A percentile compares a stretch with the other conserved stretches of the same genome.
Conservation (phyloP, 2,113 vertebrate species). For the Cryptotis parvus region DNA sequence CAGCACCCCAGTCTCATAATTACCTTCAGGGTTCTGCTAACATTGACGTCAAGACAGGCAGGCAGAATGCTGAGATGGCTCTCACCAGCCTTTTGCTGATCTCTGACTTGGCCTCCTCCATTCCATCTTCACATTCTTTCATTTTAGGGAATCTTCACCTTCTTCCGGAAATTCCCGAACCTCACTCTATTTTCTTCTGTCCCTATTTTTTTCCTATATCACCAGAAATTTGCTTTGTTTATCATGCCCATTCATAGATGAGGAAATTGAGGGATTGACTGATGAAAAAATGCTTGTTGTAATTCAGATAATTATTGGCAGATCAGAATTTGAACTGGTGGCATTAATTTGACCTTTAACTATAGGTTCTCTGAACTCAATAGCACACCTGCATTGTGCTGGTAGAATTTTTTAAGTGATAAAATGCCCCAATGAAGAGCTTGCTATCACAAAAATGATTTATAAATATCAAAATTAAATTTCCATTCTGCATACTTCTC, state of each 20-base stretch:
- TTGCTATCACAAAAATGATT: slow-evolving; percentile 6
- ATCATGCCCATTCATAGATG: neutral
- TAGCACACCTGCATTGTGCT: neutral
- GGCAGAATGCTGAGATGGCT: no score
- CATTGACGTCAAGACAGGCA: no score
- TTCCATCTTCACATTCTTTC: no score
- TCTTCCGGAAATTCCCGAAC: no score
- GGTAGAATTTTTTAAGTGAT: neutral
- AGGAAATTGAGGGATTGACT: neutral
- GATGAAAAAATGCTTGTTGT: neutral
- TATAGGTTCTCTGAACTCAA: neutral
- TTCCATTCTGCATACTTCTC: slow-evolving; percentile 10
- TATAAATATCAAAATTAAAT: neutral
- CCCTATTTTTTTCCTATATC: no score
- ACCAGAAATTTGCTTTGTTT: no score
- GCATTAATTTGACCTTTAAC: neutral
- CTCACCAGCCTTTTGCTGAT: no score
- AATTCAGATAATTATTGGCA: neutral
- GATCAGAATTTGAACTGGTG: neutral
- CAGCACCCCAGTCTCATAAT: no score
- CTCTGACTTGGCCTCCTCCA: no score
- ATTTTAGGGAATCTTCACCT: no score
- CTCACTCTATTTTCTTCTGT: no score
- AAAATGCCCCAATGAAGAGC: neutral
- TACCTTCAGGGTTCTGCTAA: no score